These are phyloP conservation scores for Plectropomus leopardus DNA, from an alignment of 2,113 vertebrate genomes.

Conservation along the genomic window DNA sequence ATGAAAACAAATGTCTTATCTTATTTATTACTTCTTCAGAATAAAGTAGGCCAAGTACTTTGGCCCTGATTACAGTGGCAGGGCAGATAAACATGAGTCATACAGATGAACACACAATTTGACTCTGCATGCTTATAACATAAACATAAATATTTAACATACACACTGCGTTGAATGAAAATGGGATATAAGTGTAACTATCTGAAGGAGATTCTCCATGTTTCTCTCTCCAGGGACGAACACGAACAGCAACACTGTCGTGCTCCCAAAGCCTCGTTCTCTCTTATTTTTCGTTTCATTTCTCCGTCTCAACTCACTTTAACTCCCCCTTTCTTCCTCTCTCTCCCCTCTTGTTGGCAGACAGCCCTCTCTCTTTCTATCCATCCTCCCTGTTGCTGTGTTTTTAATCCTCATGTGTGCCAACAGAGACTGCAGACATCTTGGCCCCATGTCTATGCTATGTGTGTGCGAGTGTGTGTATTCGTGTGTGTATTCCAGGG, in stretches of 20 bases:
- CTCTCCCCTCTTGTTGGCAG: conserved; percentile 52
- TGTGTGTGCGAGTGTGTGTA: conserved; percentile 19
- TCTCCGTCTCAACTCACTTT: neutral
- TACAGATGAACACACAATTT: neutral
- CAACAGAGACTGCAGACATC: conserved; percentile 64
- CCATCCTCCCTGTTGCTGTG: conserved; percentile 51
- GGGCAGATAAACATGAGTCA: neutral
- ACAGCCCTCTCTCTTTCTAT: conserved; percentile 37
- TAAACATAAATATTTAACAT: conserved; percentile 20
- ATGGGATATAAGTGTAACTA: neutral
- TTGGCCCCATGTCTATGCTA: conserved; percentile 60
- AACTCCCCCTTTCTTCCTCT: neutral
- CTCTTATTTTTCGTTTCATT: conserved; percentile 16
- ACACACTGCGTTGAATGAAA: conserved; percentile 9
- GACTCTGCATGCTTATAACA: conserved; percentile 1
- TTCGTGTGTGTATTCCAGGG: conserved; percentile 39
- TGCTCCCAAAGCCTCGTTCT: conserved; percentile 21
- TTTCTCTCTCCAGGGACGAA: conserved; percentile 43
- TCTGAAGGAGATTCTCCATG: conserved; percentile 27
- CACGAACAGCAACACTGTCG: conserved; percentile 3
- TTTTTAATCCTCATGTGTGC: conserved; percentile 64
- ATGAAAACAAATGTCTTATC: no score
- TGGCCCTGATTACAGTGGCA: neutral
- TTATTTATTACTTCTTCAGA: neutral
- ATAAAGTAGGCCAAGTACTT: conserved; percentile 15